Evolutionary conservation across 1,140 invertebrate species (phyloP).

Genomic region (Sminthurinus signatus): DNA sequence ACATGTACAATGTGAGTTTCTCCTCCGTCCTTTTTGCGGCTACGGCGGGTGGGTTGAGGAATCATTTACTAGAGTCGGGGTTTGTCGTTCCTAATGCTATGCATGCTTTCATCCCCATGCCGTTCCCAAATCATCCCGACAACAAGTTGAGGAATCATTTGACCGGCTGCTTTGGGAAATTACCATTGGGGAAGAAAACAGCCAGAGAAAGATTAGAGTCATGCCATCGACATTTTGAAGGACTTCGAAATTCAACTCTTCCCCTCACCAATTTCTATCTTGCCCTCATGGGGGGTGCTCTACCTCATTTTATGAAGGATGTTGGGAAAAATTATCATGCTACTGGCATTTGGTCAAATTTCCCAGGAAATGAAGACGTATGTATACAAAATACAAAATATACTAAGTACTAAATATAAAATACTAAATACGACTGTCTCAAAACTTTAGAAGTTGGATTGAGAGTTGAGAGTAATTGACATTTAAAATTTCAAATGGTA

Average conservation of each 20-base stretch:
- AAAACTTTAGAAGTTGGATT: too few species aligned
- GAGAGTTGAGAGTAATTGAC: too few species aligned
- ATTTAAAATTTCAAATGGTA: too few species aligned
- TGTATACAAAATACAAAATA: too few species aligned
- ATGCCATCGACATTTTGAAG: slow-evolving; percentile 1
- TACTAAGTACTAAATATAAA: too few species aligned
- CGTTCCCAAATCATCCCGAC: neutral
- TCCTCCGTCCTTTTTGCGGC: slow-evolving; percentile 17
- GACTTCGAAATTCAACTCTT: neutral
- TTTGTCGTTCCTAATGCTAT: neutral
- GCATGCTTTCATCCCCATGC: slow-evolving; percentile 4
- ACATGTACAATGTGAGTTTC: slow-evolving; percentile 14
- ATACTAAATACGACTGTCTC: too few species aligned
- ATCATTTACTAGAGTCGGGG: slow-evolving; percentile 8
- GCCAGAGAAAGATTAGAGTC: neutral
- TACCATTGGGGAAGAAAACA: neutral
- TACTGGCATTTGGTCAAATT: slow-evolving; percentile 2
- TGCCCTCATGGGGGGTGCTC: neutral
- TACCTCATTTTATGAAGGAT: neutral
- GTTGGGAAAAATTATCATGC: neutral
- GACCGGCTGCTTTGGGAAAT: neutral
- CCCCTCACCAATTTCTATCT: slow-evolving; percentile 4
- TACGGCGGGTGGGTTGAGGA: slow-evolving; percentile 19
- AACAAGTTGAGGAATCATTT: slow-evolving; percentile 10
- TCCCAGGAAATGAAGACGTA: slow-evolving; percentile 10